Base-by-base conservation (phyloP, 2,888 invertebrate genomes). In the Neocrepidodera transversa region DNA sequence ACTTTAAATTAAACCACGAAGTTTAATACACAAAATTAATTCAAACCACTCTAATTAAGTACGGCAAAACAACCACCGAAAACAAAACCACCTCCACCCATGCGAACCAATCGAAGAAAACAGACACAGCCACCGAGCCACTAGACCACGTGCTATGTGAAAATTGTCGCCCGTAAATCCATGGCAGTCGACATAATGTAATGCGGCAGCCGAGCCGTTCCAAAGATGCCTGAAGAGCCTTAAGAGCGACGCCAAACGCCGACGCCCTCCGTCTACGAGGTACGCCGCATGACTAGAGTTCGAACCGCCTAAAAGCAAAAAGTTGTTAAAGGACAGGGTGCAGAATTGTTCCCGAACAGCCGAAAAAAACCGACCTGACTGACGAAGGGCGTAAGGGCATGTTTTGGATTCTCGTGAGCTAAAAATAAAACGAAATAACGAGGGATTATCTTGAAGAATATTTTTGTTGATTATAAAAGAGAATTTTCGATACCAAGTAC, bases 201-300 rank as follows among this genome's bases (percentile, higher is more conserved):
- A 56, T 54, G 61, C 49, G 52, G 54, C 36, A 58, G 23, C n/a
- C n/a, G n/a, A n/a, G n/a, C n/a, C 40, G 50, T 45, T 42, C 26
- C 45, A 53, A 28, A 53, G 28, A 45, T 56, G 48, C 56, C 42
- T 30, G 47, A 45, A 36, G 43, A 49, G 40, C 42, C 26, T n/a
- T 30, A 47, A 47, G 43, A 40, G 17, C 51, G 48, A 47, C 43
- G 54, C 6, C 53, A 58, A n/a, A 65, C 45, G 45, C 54, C 54
- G 68, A 71, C 70, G 65, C 69, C 75, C 73, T 74, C 71, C 71
- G 68, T 68, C 70, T 70, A 68, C 71, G 71, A 66, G 70, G 74
- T 71, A 70, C 75, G 72, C 74, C 75, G 76, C 75, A 75, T 76
- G 76, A 77, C 77, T 78, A 75, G 75, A 71, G 62, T 8, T n/a